phyloP scores from a whole-genome alignment of 2,888 invertebrate species.

The Agrenia bidenticulata region DNA sequence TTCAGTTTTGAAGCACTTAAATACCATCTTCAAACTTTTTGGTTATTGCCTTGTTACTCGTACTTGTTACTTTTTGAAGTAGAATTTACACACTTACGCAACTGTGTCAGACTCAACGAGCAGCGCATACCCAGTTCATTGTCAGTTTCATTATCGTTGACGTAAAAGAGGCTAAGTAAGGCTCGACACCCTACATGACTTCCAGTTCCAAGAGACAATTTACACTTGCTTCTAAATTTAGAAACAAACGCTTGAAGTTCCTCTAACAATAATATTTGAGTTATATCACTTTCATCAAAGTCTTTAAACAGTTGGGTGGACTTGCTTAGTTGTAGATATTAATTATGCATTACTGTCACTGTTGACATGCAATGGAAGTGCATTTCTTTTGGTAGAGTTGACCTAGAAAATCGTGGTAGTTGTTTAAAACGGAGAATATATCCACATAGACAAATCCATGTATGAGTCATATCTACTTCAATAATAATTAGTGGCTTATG shows the following conservation, averaged over 20 bases:
- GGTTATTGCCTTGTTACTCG: conserved; percentile 7
- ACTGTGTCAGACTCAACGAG: not conserved
- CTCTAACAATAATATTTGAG: too few relatives aligned
- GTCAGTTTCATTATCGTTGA: conserved; percentile 8
- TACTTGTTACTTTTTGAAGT: conserved; percentile 3
- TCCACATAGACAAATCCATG: too few relatives aligned
- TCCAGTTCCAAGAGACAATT: not conserved
- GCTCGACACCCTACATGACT: not conserved
- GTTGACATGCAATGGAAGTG: too few relatives aligned
- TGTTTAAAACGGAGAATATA: too few relatives aligned
- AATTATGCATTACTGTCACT: too few relatives aligned
- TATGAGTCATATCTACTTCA: too few relatives aligned
- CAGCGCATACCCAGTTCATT: conserved; percentile 2
- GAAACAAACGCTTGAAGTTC: not conserved
- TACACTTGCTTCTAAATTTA: conserved; percentile 6
- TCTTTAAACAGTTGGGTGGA: too few relatives aligned
- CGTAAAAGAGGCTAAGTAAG: not conserved
- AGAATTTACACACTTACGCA: not conserved
- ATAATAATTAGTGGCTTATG: too few relatives aligned
- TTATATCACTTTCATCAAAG: too few relatives aligned
- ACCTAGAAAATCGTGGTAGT: too few relatives aligned
- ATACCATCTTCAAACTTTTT: conserved; percentile 7
- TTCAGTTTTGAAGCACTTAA: not conserved
- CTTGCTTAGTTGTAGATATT: too few relatives aligned
- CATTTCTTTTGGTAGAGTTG: too few relatives aligned